Evolutionary conservation across 2,888 invertebrate genomes (phyloP), one percentile per base, ranked within the genome.

Genomic region (Elegia similella): DNA sequence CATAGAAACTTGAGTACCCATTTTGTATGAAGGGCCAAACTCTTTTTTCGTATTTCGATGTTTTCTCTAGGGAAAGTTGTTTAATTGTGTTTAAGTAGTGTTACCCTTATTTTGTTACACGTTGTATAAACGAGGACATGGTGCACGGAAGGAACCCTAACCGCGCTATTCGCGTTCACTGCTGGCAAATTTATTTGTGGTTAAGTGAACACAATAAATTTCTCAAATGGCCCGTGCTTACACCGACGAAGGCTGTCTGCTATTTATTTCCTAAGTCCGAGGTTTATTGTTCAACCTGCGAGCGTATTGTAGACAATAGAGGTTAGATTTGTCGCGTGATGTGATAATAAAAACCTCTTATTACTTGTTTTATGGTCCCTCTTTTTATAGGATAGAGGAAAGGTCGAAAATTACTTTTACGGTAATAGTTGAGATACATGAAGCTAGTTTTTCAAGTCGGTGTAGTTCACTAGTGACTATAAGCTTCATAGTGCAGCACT

Each of bases 151-250:
- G 73, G 72, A 64, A 64, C 63, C 70, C 69, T 68, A 77, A 76
- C 74, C 73, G 72, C 70, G 73, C 75, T 71, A 76, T 79, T 83
- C 83, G 82, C 84, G 82, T 80, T 80, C 82, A 80, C 82, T 76
- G 76, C 75, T 72, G 76, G 77, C 84, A 88, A 88, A 89, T 88
- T 88, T 89, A 91, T 89, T 88, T 86, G 88, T 82, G 86, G 88
- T 87, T 88, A 89, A 89, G 88, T 88, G 87, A 87, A 84, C 86
- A 83, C 89, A 79, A 88, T 90, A 91, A 86, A 88, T 90, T 90
- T 87, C 87, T 86, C 83, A 86, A 89, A 91, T 88, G 87, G 88
- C 78, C 85, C 86, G 83, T 82, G 82, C 87, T 86, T 83, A 84
- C 80, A 78, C 76, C 82, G 77, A 79, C 82, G 81, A 82, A 80